These are phyloP conservation scores for Chondrosia reniformis DNA, from an alignment of 37 sponge, comb jelly and placozoan species.

Conservation along the genomic window DNA sequence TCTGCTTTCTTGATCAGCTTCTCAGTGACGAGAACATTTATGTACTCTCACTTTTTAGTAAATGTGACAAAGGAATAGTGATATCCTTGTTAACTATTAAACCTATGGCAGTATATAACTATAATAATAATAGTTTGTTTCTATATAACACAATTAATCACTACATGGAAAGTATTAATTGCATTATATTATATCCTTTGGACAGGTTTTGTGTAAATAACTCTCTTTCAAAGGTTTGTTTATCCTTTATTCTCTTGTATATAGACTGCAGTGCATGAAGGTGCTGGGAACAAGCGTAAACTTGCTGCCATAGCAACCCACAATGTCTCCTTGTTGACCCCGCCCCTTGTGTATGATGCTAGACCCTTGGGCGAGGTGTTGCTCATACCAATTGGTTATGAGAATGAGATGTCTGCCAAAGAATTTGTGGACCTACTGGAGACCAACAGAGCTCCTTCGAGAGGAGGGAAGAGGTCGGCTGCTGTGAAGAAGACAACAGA, in stretches of 20 bases:
- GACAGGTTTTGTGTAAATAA: neutral
- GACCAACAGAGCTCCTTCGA: constrained; percentile 42
- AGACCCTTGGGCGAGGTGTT: constrained; percentile 36
- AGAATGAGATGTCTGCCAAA: constrained; percentile 23
- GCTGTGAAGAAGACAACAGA: constrained; percentile 33
- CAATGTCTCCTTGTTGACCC: constrained; percentile 49
- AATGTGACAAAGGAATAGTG: too few relatives aligned
- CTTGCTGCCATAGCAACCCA: constrained; percentile 91
- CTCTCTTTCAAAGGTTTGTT: neutral
- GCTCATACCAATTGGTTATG: constrained; percentile 66
- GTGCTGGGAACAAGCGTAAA: constrained; percentile 68
- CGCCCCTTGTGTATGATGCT: constrained; percentile 55
- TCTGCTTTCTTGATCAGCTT: too few relatives aligned
- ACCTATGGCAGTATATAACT: too few relatives aligned
- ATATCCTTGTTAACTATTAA: too few relatives aligned
- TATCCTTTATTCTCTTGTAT: neutral
- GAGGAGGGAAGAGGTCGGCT: constrained; percentile 18
- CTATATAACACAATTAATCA: too few relatives aligned
- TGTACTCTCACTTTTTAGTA: too few relatives aligned
- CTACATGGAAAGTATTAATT: too few relatives aligned
- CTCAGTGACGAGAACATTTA: too few relatives aligned
- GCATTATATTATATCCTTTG: too few relatives aligned
- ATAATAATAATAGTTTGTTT: too few relatives aligned
- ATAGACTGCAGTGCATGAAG: constrained; percentile 83
- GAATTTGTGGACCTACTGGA: constrained; percentile 61